Evolutionary conservation across 2,113 vertebrate genomes (phyloP).

Genomic region (Tenebrosternarchus preto): DNA sequence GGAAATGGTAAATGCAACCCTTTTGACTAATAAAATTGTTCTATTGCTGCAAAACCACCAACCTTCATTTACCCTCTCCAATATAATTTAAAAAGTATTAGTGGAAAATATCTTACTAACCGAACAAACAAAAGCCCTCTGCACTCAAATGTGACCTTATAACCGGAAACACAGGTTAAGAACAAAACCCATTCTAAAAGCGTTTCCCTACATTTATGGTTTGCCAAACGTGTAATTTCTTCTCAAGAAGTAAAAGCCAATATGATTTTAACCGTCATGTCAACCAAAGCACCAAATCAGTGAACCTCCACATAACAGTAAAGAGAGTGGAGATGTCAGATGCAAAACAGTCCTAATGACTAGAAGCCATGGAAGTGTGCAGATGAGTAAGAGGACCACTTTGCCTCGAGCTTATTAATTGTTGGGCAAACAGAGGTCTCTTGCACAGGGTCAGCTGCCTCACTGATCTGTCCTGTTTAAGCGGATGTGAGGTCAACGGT

Average conservation of each 20-base stretch:
- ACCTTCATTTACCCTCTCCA: background rate
- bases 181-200: background rate
- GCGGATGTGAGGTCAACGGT: slow-evolving; percentile 25
- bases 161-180: too few species aligned
- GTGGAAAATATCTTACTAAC: background rate
- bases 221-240: background rate
- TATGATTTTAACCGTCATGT: background rate
- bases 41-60: background rate
- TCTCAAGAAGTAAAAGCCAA: background rate
- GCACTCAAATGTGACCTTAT: background rate
- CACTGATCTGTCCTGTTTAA: slow-evolving; percentile 24
- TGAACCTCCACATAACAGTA: slow-evolving; percentile 29
- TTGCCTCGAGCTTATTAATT: slow-evolving; percentile 56
- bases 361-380: slow-evolving; percentile 54
- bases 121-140: background rate
- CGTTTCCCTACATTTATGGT: background rate
- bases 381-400: slow-evolving; percentile 22
- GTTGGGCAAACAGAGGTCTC: slow-evolving; percentile 52
- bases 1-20: background rate
- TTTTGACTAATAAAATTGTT: slow-evolving; percentile 1
- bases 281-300: slow-evolving; percentile 32
- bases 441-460: slow-evolving; percentile 30
- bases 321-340: slow-evolving; percentile 47
- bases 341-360: slow-evolving; percentile 57
- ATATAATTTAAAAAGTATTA: background rate